Evolutionary conservation across 1,140 invertebrate species (phyloP), one percentile per base, ranked within the genome.

Genomic region (Bombus affinis): DNA sequence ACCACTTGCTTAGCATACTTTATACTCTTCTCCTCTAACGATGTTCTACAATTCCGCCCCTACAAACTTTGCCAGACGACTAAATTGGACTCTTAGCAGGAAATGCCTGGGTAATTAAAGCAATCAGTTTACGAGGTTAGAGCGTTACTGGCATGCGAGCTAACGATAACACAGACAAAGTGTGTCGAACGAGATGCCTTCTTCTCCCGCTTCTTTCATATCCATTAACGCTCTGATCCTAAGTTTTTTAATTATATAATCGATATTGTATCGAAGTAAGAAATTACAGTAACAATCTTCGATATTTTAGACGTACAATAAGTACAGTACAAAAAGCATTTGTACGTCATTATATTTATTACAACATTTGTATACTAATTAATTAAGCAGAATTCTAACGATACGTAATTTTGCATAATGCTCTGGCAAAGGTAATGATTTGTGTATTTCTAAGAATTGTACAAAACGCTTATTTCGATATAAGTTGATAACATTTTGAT

Each of bases 61-160:
- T 42, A 65, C 53, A 73, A 91, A 88, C 71, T 90, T 91, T 88
- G 78, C 76, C 78, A 84, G 81, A 77, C 65, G 88, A 85, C 81
- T 90, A 90, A 92, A 92, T 92, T 92, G 88, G 82, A 80, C 89
- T 89, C 90, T 92, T 92, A 92, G 84, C 75, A 76, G 84, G 80
- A 89, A 91, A 91, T 79, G 85, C 74, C 85, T n/a, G 53, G 78
- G 86, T 92, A 93, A 93, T 93, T 93, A 92, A 92, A 91, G 86
- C 85, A 86, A 92, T 92, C 89, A 86, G 91, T 90, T 89, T 71
- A 80, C 86, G 78, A 81, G 72, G 90, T 86, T 91, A 78, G 39
- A 79, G 78, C 62, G 72, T 73, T 57, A 65, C 80, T 53, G 15
- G 70, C 42, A 37, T 65, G 83, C 72, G 53, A 62, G 75, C 37